These are phyloP conservation scores for Cenopis cana DNA, from an alignment of 2,888 invertebrate species.

Conservation along the genomic window DNA sequence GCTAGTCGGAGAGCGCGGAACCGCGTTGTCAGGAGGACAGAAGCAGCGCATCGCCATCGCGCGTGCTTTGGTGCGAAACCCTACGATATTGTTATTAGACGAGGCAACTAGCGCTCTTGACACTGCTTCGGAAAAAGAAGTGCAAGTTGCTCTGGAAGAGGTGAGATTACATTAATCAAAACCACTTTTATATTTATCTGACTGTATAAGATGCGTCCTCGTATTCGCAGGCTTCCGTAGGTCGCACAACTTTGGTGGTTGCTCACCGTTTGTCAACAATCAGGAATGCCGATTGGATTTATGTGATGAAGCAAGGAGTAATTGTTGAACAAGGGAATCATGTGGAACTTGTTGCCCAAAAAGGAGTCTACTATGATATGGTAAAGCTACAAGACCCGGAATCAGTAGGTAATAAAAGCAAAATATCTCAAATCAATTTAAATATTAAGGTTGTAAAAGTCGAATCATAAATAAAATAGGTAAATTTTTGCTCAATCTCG, in stretches of 20 bases:
- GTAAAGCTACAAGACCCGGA: constrained; percentile 86
- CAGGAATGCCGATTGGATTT: constrained; percentile 89
- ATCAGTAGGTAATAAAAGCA: constrained; percentile 49
- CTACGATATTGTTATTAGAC: constrained; percentile 91
- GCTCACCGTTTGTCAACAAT: constrained; percentile 92
- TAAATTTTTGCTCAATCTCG: no score
- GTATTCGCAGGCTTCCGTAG: constrained; percentile 86
- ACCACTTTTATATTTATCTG: background rate
- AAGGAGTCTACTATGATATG: constrained; percentile 88
- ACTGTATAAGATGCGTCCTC: background rate
- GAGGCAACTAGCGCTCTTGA: constrained; percentile 97
- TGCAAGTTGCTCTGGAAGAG: constrained; percentile 91
- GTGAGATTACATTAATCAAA: constrained; percentile 63
- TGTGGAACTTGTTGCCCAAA: constrained; percentile 86
- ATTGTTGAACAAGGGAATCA: constrained; percentile 90
- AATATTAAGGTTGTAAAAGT: background rate
- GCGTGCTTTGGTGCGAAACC: constrained; percentile 92
- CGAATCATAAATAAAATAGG: background rate
- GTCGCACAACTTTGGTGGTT: constrained; percentile 91
- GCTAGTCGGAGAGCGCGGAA: constrained; percentile 92
- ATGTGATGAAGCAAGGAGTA: constrained; percentile 88
- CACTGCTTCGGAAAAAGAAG: constrained; percentile 93
- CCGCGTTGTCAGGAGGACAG: constrained; percentile 93
- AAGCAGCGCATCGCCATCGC: constrained; percentile 97
- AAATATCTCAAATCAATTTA: background rate